These are phyloP conservation scores for Helogale parvula DNA, from an alignment of 2,113 vertebrate species.

Conservation along the genomic window DNA sequence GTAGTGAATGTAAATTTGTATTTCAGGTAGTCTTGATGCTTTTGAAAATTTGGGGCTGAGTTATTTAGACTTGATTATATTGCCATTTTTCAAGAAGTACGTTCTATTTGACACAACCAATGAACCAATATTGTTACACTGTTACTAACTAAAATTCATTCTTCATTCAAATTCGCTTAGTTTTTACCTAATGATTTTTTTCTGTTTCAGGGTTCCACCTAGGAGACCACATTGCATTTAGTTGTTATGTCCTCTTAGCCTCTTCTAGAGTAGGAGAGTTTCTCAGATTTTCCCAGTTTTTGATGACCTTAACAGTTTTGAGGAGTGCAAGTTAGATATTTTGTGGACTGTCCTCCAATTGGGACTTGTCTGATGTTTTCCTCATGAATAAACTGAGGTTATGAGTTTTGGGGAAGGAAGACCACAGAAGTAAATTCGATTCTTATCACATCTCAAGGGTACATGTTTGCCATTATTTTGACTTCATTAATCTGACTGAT, in stretches of 20 bases:
- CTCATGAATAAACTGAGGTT: not conserved
- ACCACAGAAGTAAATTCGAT: not conserved
- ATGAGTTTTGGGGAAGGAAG: not conserved
- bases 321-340: not conserved
- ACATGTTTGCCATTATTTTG: not conserved
- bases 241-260: not conserved
- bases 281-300: not conserved
- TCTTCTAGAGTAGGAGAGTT: not conserved
- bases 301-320: not conserved
- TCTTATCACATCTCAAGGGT: not conserved
- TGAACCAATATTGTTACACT: not conserved
- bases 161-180: not conserved
- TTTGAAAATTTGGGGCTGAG: not conserved
- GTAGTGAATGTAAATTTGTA: not conserved
- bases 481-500: not conserved
- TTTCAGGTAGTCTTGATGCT: not conserved
- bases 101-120: not conserved
- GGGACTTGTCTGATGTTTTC: not conserved
- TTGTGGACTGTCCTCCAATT: not conserved
- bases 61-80: not conserved
- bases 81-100: not conserved
- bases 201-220: not conserved
- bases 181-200: not conserved
- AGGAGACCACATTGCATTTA: not conserved
- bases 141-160: not conserved